phyloP scores from a whole-genome alignment of 2,888 invertebrate genomes.

The Tanypteryx hageni region DNA sequence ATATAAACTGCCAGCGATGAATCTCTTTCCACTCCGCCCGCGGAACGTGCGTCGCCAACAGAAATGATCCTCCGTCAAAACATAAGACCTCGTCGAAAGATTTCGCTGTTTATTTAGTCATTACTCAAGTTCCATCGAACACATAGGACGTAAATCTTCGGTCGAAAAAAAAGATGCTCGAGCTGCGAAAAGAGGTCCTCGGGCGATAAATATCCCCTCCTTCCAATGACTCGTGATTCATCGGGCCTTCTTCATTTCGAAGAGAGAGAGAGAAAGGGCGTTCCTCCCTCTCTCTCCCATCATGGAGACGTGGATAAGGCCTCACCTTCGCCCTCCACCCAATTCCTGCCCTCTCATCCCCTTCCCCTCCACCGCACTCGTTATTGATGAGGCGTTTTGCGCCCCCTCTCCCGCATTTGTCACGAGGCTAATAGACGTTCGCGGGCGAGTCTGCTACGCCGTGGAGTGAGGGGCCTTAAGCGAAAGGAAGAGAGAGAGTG shows the following conservation, averaged over 20 bases:
- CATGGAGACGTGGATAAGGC: neutral
- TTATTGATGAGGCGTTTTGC: constrained; percentile 18
- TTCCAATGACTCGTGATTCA: neutral
- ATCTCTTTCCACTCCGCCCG: too few species aligned
- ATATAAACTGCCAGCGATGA: too few species aligned
- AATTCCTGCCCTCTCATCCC: too few species aligned
- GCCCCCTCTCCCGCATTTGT: constrained; percentile 5
- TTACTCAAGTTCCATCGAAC: too few species aligned
- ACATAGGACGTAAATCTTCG: neutral
- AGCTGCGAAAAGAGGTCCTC: neutral
- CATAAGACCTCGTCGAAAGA: too few species aligned
- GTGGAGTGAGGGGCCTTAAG: constrained; percentile 9
- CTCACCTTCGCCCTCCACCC: neutral
- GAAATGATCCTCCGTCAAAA: too few species aligned
- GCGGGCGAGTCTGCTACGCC: neutral
- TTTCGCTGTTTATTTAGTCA: too few species aligned
- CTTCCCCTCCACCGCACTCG: neutral
- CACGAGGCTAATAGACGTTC: constrained; percentile 11
- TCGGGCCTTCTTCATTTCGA: neutral
- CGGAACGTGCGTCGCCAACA: too few species aligned
- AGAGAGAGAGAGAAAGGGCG: too few species aligned
- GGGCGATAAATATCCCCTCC: constrained; percentile 4
- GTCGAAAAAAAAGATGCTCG: neutral
- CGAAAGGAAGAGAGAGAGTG: too few species aligned
- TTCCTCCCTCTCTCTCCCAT: too few species aligned